Evolutionary conservation across 2,113 vertebrate species (phyloP).

Genomic region (Pseudopodoces humilis): DNA sequence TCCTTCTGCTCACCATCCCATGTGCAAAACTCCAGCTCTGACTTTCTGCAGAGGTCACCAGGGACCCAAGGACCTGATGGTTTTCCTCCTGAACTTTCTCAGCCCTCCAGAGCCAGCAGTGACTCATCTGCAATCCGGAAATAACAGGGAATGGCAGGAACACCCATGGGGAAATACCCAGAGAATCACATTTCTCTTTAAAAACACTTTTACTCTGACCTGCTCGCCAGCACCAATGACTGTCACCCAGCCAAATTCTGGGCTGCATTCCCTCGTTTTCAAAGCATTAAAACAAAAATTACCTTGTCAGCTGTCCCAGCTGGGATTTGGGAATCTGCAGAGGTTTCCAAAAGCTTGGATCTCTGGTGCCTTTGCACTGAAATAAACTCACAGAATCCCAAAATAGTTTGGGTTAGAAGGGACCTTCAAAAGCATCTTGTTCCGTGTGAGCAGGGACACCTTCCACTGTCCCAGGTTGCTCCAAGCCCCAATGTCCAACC

Average conservation of each 20-base stretch:
- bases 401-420: neutral
- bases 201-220: neutral
- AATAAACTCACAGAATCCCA: neutral
- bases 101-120: neutral
- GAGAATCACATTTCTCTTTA: neutral
- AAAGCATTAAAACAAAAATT: neutral
- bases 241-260: neutral
- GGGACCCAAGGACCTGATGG: neutral
- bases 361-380: neutral
- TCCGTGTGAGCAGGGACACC: neutral
- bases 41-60: neutral
- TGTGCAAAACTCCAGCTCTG: neutral
- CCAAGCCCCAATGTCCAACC: accelerated
- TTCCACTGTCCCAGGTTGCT: accelerated
- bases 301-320: neutral
- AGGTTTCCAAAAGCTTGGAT: neutral
- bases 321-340: neutral
- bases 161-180: neutral
- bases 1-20: neutral
- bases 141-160: constrained; percentile 12
- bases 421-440: neutral
- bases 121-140: constrained; percentile 17
- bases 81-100: neutral
- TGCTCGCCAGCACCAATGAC: neutral
- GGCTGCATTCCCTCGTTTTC: neutral